Evolutionary conservation across 2,797 vertebrate species (phyloP), one percentile per base, ranked within the genome.

Genomic region (Cuniculus paca): DNA sequence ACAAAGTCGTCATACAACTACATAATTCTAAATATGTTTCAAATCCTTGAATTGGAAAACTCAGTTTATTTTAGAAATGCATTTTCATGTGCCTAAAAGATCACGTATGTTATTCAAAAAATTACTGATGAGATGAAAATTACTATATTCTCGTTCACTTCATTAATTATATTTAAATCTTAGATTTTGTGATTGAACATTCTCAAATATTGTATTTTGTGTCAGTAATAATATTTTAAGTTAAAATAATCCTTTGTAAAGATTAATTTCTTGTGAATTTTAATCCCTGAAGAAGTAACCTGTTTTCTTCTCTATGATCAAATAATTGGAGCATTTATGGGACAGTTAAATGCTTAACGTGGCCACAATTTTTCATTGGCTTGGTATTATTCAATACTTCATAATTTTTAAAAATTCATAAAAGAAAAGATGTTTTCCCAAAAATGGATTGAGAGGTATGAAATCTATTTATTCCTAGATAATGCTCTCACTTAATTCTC

Each of bases 41-140:
- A 81, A 61, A 56, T 65, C 77, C 17, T 94, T 78, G 48, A 94
- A 42, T 82, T 52, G 45, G 81, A 63, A 94, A 94, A 68, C 52
- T 81, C 31, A 80, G 12, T 54, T 72, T 58, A 80, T 75, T 90
- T 96, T 92, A 42, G 12, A 63, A 87, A 42, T 92, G 31, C 74
- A 31, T 94, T 86, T n/a, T 72, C 5, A 74, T 42, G 2, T 4
- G 60, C 14, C 16, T 70, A 81, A 81, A 86, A n/a, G 0, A 93
- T 80, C 19, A 93, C 10, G 8, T 52, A 28, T 31, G 28, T 65
- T 87, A 86, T 85, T 48, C 22, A 89, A 70, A 90, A 52, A 65
- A 39, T 17, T 20, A 48, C 58, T 42, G 12, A 42, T 58, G 85
- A 89, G 68, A 90, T 88, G 72, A 48, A 82, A 95, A 79, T 36